Conservation (phyloP, 2,113 vertebrate species). For the Mustelus asterias region DNA sequence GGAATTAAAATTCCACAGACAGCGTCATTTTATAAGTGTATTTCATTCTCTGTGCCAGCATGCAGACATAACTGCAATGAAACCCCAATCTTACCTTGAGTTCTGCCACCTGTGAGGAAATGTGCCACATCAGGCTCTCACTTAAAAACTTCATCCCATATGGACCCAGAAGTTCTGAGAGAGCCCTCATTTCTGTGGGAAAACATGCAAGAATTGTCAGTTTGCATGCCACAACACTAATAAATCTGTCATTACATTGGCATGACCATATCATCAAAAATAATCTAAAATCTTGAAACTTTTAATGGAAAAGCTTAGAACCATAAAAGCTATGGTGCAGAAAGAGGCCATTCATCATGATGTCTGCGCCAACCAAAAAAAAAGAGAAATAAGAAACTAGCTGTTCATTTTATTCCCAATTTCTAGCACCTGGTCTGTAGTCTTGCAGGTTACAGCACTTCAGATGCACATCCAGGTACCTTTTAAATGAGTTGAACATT, state of each 20-base stretch:
- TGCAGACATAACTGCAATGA: background rate
- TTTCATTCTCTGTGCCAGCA: slow-evolving; percentile 37
- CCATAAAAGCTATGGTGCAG: too few species aligned
- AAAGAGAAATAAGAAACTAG: too few species aligned
- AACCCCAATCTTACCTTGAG: slow-evolving; percentile 74
- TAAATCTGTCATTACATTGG: background rate
- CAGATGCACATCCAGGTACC: too few species aligned
- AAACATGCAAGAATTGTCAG: slow-evolving; percentile 38
- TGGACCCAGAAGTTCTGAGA: slow-evolving; percentile 93
- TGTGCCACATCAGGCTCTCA: slow-evolving; percentile 99
- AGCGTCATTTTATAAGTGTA: background rate
- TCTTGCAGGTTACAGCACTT: too few species aligned
- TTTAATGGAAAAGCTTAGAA: background rate
- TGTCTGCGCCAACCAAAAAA: too few species aligned
- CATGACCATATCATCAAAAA: background rate
- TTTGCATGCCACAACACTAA: background rate
- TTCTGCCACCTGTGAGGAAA: slow-evolving; percentile 96
- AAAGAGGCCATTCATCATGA: too few species aligned
- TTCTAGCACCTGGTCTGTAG: too few species aligned
- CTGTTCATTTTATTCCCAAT: too few species aligned
- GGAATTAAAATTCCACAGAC: background rate
- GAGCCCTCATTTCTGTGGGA: slow-evolving; percentile 87
- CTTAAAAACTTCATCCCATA: slow-evolving; percentile 99
- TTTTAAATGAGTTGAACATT: too few species aligned
- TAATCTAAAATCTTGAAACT: background rate